Evolutionary conservation across 30 jellyfish, hydroid and myxozoan species (phyloP), one percentile per base, ranked within the genome.

Genomic region (Rhopilema esculentum): DNA sequence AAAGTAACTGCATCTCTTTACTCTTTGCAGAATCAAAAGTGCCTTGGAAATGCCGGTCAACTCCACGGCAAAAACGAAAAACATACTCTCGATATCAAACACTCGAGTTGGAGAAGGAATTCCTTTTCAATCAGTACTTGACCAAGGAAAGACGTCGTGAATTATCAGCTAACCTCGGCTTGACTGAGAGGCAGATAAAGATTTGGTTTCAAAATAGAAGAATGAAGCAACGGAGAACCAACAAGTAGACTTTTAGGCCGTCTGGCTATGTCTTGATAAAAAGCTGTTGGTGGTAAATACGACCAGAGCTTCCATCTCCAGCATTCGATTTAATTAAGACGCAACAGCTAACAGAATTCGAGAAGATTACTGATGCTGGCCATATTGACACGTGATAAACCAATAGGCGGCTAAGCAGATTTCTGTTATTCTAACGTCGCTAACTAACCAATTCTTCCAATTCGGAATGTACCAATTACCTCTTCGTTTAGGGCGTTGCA

Each of bases 141-240:
- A 92, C 98, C 24, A 86, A 87, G 63, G 98, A 92, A 67, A 82
- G 98, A 67, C 84, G 98, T 50, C 84, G 96, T 28, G 98, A 92
- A 74, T 88, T 92, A 20, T 92, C 98, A 9, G 57, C 21, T 49
- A 79, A 69, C 49, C 91, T 92, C 66, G 96, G 90, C 63, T 73
- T 92, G 82, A 86, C 96, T 40, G 98, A 92, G 80, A 79, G 98
- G 77, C 98, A 92, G 79, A 92, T 92, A 19, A 92, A 92, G 65
- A 91, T 91, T 48, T 91, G 97, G 97, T 91, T 81, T 64, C 97
- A 91, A 79, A 91, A 91, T 77, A 92, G 97, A 53, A 80, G 97
- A 77, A 91, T 91, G 97, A 91, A 91, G 75, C 94, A 85, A 65
- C 81, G 94, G 28, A 62, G 94, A 75, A 51, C 94, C 19, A 85